These are phyloP conservation scores for Endotricha flammealis DNA, from an alignment of 2,888 invertebrate genomes.

Conservation along the genomic window DNA sequence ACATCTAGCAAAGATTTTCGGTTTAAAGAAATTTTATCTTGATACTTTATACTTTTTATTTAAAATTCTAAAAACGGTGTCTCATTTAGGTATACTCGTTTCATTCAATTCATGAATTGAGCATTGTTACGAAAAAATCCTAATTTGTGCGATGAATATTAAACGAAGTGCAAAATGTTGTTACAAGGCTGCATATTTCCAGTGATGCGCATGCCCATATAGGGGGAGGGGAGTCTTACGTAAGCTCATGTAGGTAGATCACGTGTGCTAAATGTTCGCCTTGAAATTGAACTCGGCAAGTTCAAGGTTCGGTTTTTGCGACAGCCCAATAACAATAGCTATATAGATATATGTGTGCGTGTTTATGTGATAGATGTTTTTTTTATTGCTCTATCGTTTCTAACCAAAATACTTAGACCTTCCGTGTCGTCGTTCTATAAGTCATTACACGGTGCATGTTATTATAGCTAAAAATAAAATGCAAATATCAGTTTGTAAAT, in stretches of 20 bases:
- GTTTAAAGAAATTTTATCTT: no score
- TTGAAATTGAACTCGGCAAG: constrained; percentile 68
- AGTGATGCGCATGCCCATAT: constrained; percentile 8
- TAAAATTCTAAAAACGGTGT: no score
- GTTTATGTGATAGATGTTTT: constrained; percentile 29
- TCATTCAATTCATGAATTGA: no score
- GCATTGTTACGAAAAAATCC: no score
- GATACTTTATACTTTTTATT: no score
- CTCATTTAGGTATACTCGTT: no score
- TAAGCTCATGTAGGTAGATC: constrained; percentile 53
- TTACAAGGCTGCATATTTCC: constrained; percentile 6
- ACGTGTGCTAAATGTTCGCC: constrained; percentile 58
- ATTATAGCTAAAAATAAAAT: no score
- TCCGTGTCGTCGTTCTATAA: no score
- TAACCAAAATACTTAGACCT: not conserved
- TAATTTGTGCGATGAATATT: not conserved
- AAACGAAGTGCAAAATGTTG: constrained; percentile 2
- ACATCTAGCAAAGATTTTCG: no score
- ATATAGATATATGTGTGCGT: constrained; percentile 33
- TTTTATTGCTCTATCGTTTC: constrained; percentile 29
- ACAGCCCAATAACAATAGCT: constrained; percentile 51
- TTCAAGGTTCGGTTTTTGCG: constrained; percentile 75
- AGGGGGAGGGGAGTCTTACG: constrained; percentile 42
- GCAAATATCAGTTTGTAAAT: no score
- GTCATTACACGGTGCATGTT: no score